Evolutionary conservation across 2,797 vertebrate genomes (phyloP), one percentile per base, ranked within the genome.

Genomic region (Anguilla marmorata): DNA sequence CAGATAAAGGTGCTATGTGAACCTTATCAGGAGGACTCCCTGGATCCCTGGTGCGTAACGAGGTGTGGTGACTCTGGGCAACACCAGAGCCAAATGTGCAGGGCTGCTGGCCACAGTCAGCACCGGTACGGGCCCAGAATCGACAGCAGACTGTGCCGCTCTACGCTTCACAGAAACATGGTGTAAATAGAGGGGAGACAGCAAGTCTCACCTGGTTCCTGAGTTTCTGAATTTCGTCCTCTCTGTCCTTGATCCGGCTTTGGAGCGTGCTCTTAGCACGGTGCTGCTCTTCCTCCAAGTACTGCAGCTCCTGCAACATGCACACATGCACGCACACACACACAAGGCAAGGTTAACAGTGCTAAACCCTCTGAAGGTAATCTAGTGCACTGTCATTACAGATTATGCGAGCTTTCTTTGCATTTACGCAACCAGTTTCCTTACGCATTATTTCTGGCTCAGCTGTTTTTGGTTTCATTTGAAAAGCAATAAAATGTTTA

Each of bases 201-300:
- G 30, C n/a, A 24, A 14, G 16, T 80, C 89, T 33, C 90, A 98
- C 99, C 97, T 99, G 99, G 93, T 99, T 99, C 94, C 98, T 97
- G 92, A 99, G 98, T 94, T 99, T 99, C 90, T 99, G 98, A 91
- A 99, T 99, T 94, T 99, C 98, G 86, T 99, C 98, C 90, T 99
- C 99, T 92, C 99, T 90, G 95, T 99, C 98, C 93, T 97, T 97
- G 92, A 99, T 96, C 90, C 98, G 97, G 93, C 96, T 97, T 93
- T 99, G 99, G 91, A 99, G 94, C 30, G 96, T 96, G 86, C 92
- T 96, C 94, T 99, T 99, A 45, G 97, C 96, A 88, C 97, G 96
- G 91, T 98, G 97, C 0, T 98, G 91, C 91, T 99, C 98, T 74
- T 99, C 99, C 91, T 99, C 97, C 0, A 96, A 89, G 74, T 99